A percentile compares a stretch with the other conserved stretches of the same genome.
Conservation (phyloP, 2,888 invertebrate genomes). For the Mythimna ferrago region DNA sequence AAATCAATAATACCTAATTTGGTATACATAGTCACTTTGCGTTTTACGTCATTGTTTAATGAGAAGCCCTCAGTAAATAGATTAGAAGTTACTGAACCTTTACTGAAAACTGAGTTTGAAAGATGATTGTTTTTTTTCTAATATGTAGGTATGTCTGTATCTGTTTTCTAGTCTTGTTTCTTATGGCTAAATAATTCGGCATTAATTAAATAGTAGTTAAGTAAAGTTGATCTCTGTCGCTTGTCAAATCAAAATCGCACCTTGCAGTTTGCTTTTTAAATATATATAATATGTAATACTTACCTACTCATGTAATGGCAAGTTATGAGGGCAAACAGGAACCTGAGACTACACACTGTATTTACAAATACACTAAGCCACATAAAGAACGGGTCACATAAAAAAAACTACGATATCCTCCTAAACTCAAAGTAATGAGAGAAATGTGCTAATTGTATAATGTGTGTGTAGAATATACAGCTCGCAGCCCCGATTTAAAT, state of each 20-base stretch:
- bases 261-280: not conserved
- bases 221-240: not conserved
- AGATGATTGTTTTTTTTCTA: not conserved
- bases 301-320: not conserved
- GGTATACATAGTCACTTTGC: too few relatives aligned
- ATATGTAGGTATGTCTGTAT: too few relatives aligned
- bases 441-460: too few relatives aligned
- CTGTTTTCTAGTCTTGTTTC: not conserved
- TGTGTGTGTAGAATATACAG: too few relatives aligned
- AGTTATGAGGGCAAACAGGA: constrained; percentile 18
- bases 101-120: not conserved
- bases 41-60: not conserved
- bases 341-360: constrained; percentile 7
- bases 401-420: too few relatives aligned
- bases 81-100: constrained; percentile 1
- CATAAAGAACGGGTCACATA: too few relatives aligned
- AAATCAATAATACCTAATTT: constrained; percentile 4
- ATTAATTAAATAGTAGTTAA: not conserved
- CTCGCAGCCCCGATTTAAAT: too few relatives aligned
- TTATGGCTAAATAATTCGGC: not conserved
- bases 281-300: not conserved
- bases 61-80: constrained; percentile 1
- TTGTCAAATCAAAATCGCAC: not conserved
- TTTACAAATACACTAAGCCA: not conserved
- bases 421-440: too few relatives aligned